Evolutionary conservation across 2,113 vertebrate genomes (phyloP), one percentile per base, ranked within the genome.

Genomic region (Colinus virginianus): DNA sequence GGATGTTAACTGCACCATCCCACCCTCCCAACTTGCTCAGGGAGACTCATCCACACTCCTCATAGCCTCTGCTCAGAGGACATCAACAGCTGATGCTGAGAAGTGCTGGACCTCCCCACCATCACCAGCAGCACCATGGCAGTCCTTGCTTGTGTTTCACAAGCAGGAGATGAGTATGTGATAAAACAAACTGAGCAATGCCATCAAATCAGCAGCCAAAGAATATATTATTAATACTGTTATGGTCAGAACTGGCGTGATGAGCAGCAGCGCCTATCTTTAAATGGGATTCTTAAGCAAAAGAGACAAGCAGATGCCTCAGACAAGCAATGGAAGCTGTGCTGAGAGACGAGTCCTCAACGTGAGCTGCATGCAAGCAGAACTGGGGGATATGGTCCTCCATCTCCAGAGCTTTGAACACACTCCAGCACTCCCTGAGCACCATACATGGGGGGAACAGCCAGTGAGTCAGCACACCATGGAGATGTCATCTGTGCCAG

Each of bases 341-440:
- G 62, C 58, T 34, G 67, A 11, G 58, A 43, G 59, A 36, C 4
- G n/a, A 15, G 56, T 10, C 17, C 45, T 32, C 3, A 2, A 16
- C 6, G 14, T 38, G 34, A 38, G 64, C 78, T 0, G 21, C 25
- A 36, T 0, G 21, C 28, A 42, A 59, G 67, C 1, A 1, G 14
- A 14, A 8, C 26, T 53, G 19, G 1, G n/a, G 2, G 21, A 28
- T 46, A 7, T 4, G 21, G 30, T 36, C 62, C 45, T 38, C 23
- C 4, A 21, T 11, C 70, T 46, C 59, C 28, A n/a, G 28, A 82
- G 25, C 30, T 58, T 13, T 7, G 18, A 38, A 28, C 0, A 1
- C 1, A 0, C 40, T 1, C 40, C 69, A 48, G 12, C 1, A 1
- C 13, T 17, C n/a, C 38, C 28, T 6, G 25, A 6, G 11, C 30